Evolutionary conservation across 1,140 invertebrate species (phyloP).

Genomic region (Lerema accius): DNA sequence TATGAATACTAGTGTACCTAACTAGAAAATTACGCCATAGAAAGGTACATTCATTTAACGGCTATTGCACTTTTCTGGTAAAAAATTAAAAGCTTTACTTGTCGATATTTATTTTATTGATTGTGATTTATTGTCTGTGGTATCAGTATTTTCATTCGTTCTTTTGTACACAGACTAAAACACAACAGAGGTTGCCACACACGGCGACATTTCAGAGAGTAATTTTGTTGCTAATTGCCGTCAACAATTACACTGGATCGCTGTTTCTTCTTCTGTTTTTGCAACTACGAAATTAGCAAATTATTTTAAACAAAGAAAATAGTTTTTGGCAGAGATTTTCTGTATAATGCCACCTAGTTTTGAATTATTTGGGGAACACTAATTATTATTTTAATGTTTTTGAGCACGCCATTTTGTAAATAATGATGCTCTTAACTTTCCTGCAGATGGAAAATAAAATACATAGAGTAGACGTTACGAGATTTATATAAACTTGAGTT

Average conservation of each 20-base stretch:
- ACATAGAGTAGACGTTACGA: too few species aligned
- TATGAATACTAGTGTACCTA: neutral
- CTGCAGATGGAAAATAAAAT: too few species aligned
- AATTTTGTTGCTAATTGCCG: slow-evolving; percentile 47
- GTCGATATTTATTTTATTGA: too few species aligned
- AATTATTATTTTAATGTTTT: neutral
- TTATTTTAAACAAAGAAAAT: slow-evolving; percentile 12
- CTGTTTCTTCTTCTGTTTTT: slow-evolving; percentile 23
- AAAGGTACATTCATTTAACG: too few species aligned
- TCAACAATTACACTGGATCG: slow-evolving; percentile 45
- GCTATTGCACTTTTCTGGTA: too few species aligned
- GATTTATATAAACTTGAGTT: too few species aligned
- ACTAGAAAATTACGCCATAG: neutral
- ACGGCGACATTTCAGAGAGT: slow-evolving; percentile 42
- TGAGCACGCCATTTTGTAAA: slow-evolving; percentile 1
- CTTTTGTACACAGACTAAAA: slow-evolving; percentile 25
- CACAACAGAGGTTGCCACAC: slow-evolving; percentile 40
- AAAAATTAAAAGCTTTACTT: too few species aligned
- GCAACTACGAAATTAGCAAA: slow-evolving; percentile 2
- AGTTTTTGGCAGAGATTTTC: slow-evolving; percentile 8
- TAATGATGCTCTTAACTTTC: neutral
- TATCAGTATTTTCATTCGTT: neutral
- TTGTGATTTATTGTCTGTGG: too few species aligned
- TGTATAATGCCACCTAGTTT: slow-evolving; percentile 20
- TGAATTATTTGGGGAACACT: slow-evolving; percentile 14